These are phyloP conservation scores for Argyrosomus regius DNA, from an alignment of 2,797 vertebrate genomes.

Conservation along the genomic window DNA sequence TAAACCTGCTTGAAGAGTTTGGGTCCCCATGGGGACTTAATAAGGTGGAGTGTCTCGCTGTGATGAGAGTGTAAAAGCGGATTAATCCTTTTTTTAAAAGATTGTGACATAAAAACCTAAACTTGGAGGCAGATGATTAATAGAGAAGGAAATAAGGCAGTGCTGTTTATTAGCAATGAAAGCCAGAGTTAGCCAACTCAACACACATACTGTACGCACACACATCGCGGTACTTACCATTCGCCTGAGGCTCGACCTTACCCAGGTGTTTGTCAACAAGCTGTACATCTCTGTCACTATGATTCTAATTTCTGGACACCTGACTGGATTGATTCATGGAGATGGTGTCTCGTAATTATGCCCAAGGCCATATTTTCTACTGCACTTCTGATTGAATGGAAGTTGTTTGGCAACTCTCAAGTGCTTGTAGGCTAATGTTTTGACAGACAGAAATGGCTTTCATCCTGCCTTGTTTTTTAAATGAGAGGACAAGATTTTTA, in stretches of 20 bases:
- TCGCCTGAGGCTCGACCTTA: slow-evolving; percentile 43
- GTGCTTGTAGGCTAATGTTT: slow-evolving; percentile 41
- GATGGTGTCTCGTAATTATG: slow-evolving; percentile 66
- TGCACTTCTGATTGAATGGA: slow-evolving; percentile 58
- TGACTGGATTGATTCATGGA: slow-evolving; percentile 63
- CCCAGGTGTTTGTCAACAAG: slow-evolving; percentile 62
- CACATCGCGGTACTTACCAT: slow-evolving; percentile 9
- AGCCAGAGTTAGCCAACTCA: slow-evolving; percentile 27
- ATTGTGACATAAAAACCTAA: slow-evolving; percentile 74
- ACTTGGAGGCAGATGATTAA: slow-evolving; percentile 75
- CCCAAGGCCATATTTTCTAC: slow-evolving; percentile 55
- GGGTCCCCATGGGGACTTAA: slow-evolving; percentile 73
- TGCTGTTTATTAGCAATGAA: slow-evolving; percentile 69
- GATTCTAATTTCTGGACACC: slow-evolving; percentile 57
- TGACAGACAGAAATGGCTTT: slow-evolving; percentile 36
- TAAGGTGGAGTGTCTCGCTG: slow-evolving; percentile 70
- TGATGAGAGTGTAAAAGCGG: slow-evolving; percentile 74
- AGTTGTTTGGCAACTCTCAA: slow-evolving; percentile 55
- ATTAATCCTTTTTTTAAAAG: slow-evolving; percentile 75
- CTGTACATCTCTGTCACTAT: slow-evolving; percentile 60
- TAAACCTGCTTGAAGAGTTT: slow-evolving; percentile 77
- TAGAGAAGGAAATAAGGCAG: slow-evolving; percentile 66
- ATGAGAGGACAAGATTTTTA: neutral
- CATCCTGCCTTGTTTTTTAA: slow-evolving; percentile 10
- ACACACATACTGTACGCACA: slow-evolving; percentile 29